A percentile compares a stretch with the other conserved stretches of the same genome.
Conservation (phyloP, 2,888 invertebrate species). For the Lycaena phlaeas region DNA sequence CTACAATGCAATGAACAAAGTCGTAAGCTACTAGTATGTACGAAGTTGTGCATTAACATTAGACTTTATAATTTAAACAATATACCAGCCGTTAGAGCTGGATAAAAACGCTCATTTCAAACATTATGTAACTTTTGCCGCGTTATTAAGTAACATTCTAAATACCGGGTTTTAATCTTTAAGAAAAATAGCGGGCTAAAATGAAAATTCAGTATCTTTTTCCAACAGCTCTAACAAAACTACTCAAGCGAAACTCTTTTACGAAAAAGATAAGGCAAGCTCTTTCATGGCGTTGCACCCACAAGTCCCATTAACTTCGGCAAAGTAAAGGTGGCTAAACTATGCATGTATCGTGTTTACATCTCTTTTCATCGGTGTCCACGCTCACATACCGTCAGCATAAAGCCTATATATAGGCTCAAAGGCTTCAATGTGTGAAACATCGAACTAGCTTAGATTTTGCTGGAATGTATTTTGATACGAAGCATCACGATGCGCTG, state of each 20-base stretch:
- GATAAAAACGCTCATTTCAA: neutral
- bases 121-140: neutral
- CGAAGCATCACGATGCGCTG: too few relatives aligned
- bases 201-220: conserved; percentile 6
- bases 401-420: conserved; percentile 47
- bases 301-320: conserved; percentile 61
- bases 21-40: too few relatives aligned
- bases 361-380: conserved; percentile 59
- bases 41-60: too few relatives aligned
- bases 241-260: conserved; percentile 37
- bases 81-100: neutral
- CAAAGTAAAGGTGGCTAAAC: conserved; percentile 54
- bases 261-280: conserved; percentile 44
- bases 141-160: conserved; percentile 2
- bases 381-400: conserved; percentile 36
- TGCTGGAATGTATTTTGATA: neutral
- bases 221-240: conserved; percentile 25
- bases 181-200: conserved; percentile 7
- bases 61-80: too few relatives aligned
- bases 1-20: too few relatives aligned
- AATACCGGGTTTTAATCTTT: neutral
- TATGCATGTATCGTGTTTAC: conserved; percentile 65
- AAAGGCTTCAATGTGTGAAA: conserved; percentile 28
- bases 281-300: conserved; percentile 40
- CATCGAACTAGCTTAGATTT: conserved; percentile 3